Conservation (phyloP, 2,797 vertebrate genomes). For the Hoplostethus atlanticus region DNA sequence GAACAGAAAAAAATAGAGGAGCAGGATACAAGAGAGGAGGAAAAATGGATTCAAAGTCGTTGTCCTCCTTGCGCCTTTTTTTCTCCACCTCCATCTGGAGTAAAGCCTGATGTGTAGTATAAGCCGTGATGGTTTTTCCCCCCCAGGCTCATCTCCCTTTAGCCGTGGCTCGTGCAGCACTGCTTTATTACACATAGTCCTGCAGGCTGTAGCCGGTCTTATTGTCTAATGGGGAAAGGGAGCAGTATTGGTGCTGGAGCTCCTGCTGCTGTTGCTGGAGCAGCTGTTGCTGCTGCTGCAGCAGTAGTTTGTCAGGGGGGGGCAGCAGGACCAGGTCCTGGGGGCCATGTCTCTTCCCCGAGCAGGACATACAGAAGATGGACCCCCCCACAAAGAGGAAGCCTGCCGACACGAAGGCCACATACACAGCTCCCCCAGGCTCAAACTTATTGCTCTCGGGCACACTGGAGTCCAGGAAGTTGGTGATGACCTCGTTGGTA, state of each 20-base stretch:
- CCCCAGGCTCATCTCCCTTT: slow-evolving; percentile 67
- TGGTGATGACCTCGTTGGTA: slow-evolving; percentile 92
- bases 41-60: slow-evolving; percentile 65
- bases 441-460: slow-evolving; percentile 95
- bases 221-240: slow-evolving; percentile 87
- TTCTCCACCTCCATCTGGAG: slow-evolving; percentile 60
- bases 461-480: slow-evolving; percentile 90
- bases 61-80: slow-evolving; percentile 61
- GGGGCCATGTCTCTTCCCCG: slow-evolving; percentile 85
- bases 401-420: slow-evolving; percentile 92
- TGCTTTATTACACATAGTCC: slow-evolving; percentile 85
- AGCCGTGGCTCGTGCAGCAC: slow-evolving; percentile 48
- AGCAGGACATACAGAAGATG: slow-evolving; percentile 93
- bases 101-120: slow-evolving; percentile 55
- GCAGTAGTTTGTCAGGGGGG: slow-evolving; percentile 82
- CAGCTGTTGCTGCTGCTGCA: slow-evolving; percentile 85
- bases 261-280: slow-evolving; percentile 83
- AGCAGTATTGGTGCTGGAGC: slow-evolving; percentile 89
- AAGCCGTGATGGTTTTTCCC: slow-evolving; percentile 45
- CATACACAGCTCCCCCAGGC: slow-evolving; percentile 93
- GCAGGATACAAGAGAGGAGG: slow-evolving; percentile 47
- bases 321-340: slow-evolving; percentile 86
- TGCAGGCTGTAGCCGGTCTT: slow-evolving; percentile 90
- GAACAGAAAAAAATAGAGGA: slow-evolving; percentile 68
- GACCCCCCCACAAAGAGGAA: slow-evolving; percentile 90